Evolutionary conservation across 2,797 vertebrate genomes (phyloP).

Genomic region (Thamnophis elegans): DNA sequence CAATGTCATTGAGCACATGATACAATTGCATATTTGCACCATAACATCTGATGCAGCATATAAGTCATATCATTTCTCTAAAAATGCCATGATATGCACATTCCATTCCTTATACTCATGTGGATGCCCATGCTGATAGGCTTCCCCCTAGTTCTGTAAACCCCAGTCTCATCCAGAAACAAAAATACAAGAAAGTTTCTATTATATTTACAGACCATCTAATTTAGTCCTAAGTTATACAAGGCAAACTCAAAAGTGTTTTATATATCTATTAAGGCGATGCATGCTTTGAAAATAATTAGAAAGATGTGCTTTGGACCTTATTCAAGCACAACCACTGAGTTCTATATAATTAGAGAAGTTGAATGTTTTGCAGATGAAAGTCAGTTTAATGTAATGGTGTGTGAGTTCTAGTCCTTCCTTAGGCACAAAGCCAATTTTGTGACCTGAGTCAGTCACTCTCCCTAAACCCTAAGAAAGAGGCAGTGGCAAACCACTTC

Average conservation of each 20-base stretch:
- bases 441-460: background rate
- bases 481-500: background rate
- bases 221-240: background rate
- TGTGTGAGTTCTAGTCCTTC: background rate
- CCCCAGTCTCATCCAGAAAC: background rate
- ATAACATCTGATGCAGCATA: background rate
- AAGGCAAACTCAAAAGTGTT: background rate
- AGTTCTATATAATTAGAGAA: background rate
- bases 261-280: background rate
- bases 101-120: background rate
- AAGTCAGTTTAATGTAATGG: background rate
- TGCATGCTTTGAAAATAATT: background rate
- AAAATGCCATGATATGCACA: background rate
- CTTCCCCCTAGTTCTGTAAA: background rate
- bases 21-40: background rate
- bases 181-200: background rate
- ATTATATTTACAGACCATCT: background rate
- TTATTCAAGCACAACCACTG: background rate
- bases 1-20: background rate
- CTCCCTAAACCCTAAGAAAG: background rate
- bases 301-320: background rate
- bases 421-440: background rate
- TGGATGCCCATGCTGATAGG: background rate
- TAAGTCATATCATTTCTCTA: background rate
- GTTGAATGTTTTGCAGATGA: background rate